phyloP scores from a whole-genome alignment of 1,140 invertebrate genomes.

The Hesperophylax magnus region DNA sequence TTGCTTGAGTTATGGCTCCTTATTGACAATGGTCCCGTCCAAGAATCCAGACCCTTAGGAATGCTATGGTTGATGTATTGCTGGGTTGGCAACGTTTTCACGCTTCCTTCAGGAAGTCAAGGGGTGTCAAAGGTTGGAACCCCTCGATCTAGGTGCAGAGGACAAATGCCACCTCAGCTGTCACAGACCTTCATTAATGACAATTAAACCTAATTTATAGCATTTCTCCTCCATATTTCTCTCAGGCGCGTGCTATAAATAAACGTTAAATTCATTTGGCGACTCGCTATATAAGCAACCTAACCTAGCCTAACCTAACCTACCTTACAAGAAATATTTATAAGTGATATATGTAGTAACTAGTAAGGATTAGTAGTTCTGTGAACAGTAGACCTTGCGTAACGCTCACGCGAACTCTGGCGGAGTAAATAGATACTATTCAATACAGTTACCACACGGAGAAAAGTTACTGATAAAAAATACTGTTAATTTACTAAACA shows the following conservation, averaged over 20 bases:
- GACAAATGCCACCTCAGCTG: slow-evolving; percentile 21
- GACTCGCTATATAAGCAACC: no score
- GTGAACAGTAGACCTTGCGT: no score
- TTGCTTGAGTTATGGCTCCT: slow-evolving; percentile 12
- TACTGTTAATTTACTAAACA: no score
- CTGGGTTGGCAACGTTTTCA: slow-evolving; percentile 17
- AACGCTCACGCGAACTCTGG: no score
- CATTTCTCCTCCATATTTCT: background rate
- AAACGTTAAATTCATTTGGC: no score
- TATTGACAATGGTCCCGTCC: background rate
- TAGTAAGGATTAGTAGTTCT: no score
- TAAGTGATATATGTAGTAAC: no score
- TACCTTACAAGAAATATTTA: no score
- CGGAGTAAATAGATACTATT: no score
- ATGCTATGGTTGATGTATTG: slow-evolving; percentile 20
- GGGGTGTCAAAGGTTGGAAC: slow-evolving; percentile 33
- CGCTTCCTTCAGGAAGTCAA: slow-evolving; percentile 39
- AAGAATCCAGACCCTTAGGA: background rate
- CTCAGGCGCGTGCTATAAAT: slow-evolving; percentile 8
- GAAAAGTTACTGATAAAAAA: no score
- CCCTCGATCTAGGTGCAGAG: slow-evolving; percentile 17
- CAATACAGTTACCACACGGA: no score
- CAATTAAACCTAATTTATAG: slow-evolving; percentile 53
- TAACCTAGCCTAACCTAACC: no score
- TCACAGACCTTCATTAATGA: slow-evolving; percentile 47